Base-by-base conservation (phyloP, 2,888 invertebrate genomes). In the Trimorus sp. region DNA sequence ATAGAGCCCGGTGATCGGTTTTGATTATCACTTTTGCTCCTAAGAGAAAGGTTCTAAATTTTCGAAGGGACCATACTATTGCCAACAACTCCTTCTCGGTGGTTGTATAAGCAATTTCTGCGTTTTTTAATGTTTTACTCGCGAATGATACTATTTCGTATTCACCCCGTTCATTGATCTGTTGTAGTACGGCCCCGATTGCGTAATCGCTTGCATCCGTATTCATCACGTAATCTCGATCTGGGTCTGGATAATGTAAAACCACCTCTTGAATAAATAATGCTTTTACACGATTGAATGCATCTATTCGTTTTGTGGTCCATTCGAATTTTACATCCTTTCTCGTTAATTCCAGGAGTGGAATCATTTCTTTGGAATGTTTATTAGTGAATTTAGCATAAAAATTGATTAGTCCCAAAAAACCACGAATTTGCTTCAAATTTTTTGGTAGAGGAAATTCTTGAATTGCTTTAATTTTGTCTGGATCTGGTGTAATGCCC, bases 1-100 rank as follows among this genome's bases (percentile, higher is more conserved):
- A 81, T 1, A 89, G 37, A 0, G 87, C 83, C 49, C 85, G 83
- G 54, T 89, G 87, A 65, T 89, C 89, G 0, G 87, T 87, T 9
- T 82, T 45, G 0, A 89, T 83, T 0, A 78, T 65, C 1, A 88
- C 59, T 37, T 70, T 40, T 88, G 4, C 84, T 69, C 78, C n/a
- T n/a, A n/a, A n/a, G n/a, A n/a, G n/a, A n/a, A n/a, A n/a, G n/a
- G n/a, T n/a, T n/a, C n/a, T n/a, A n/a, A n/a, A n/a, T n/a, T n/a
- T n/a, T n/a, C n/a, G n/a, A n/a, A n/a, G n/a, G n/a, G n/a, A n/a
- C n/a, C 79, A 86, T 1, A 89, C 79, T 0, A 88, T 77, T 0
- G 87, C 86, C 9, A 84, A 82, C 0, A 86, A 66, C 63, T 89
- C 87, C 51, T 85, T 85, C 75, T 89, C 87, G 0, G 86, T 76